Base-by-base conservation (phyloP, 1,140 invertebrate genomes). In the Meloidogyne hapla region DNA sequence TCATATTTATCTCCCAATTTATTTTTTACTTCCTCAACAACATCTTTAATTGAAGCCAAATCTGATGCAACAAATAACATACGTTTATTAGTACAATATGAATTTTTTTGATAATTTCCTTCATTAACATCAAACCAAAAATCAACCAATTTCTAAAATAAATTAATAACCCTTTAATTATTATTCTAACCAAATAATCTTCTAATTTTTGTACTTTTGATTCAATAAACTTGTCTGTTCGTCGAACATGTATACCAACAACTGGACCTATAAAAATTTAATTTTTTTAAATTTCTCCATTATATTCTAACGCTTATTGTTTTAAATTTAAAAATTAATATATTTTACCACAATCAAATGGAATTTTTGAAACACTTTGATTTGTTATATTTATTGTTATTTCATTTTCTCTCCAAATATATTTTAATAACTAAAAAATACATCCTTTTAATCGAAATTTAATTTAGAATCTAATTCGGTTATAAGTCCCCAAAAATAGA, bases 151-250 rank as follows among this genome's bases (percentile, higher is more conserved):
- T 88, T 87, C 48, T 56, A n/a, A 56, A 56, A 56, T 33, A 33
- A 33, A 33, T 33, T 6, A 33, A 33, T 33, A 33, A n/a, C n/a
- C n/a, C n/a, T 33, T 33, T 33, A 33, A 8, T 8, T 33, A 33
- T 33, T 33, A 0, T 33, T 33, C 33, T n/a, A 56, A 56, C 48
- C 96, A 99, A 99, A 85, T 99, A 99, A 88, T 99, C 96, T 74
- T 94, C 92, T n/a, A 99, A 90, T 68, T 91, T 89, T 88, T 99
- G 96, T 88, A 93, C 98, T 8, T 94, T 93, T 4, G 96, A 96
- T 89, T 99, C 96, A 1, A 94, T 96, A 18, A 99, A 93, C 91
- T 99, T 99, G 88, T 99, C 96, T 0, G 96, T 99, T 75, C 96
- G 90, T 38, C 96, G 89, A 18, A 99, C 92, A 88, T 99, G 96